These are phyloP conservation scores for Phallusia fumigata DNA, from an alignment of 23 tunicate species.

Conservation along the genomic window DNA sequence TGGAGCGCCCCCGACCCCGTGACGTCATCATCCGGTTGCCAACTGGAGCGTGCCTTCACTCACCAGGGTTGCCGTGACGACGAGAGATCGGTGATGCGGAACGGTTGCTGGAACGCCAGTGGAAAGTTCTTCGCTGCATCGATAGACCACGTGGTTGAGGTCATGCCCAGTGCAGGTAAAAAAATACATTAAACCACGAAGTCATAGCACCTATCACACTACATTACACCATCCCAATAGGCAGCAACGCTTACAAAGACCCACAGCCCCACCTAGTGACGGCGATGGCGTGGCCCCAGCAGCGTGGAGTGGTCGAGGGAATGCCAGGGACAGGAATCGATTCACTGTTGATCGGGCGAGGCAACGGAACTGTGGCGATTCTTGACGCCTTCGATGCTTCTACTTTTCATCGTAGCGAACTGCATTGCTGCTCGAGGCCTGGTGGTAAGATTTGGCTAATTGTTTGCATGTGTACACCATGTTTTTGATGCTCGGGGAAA, in stretches of 20 bases:
- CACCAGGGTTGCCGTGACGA: conserved; percentile 31
- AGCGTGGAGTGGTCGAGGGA: conserved; percentile 66
- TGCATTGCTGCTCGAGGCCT: conserved; percentile 66
- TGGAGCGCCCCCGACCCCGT: conserved; percentile 39
- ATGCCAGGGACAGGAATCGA: conserved; percentile 72
- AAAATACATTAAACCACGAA: neutral
- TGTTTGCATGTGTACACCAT: neutral
- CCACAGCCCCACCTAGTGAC: conserved; percentile 52
- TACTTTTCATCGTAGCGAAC: conserved; percentile 57
- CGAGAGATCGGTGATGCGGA: conserved; percentile 12
- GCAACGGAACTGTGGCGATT: conserved; percentile 55
- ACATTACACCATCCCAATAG: conserved; percentile 11
- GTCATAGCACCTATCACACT: neutral
- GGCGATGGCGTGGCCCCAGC: conserved; percentile 60
- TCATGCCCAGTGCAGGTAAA: conserved; percentile 74
- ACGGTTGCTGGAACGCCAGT: conserved; percentile 72
- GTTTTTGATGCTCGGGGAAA: neutral
- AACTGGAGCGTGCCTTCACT: conserved; percentile 37
- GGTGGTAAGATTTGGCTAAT: conserved; percentile 34
- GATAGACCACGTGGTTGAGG: conserved; percentile 50
- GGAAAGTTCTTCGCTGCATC: conserved; percentile 84
- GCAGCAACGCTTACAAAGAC: conserved; percentile 54
- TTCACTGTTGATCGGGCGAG: conserved; percentile 57
- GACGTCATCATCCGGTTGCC: conserved; percentile 28
- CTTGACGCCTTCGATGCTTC: conserved; percentile 80